Conservation (phyloP, 2,113 vertebrate species). For the Chamaetylas fuelleborni region DNA sequence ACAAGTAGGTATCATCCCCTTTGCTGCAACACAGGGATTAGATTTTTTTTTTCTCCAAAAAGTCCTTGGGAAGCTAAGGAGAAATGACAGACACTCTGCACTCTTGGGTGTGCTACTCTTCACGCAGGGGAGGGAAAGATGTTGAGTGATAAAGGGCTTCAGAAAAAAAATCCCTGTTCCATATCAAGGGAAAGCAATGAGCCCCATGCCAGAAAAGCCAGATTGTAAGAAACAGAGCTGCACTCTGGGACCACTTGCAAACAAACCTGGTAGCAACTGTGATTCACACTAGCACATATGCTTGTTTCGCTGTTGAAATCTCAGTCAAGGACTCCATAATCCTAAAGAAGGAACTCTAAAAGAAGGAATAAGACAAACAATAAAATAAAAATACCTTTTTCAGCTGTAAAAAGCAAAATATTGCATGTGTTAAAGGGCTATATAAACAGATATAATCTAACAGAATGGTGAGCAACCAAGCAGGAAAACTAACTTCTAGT, state of each 20-base stretch:
- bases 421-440: not conserved
- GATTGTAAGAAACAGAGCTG: constrained; percentile 52
- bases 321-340: constrained; percentile 28
- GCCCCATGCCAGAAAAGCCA: constrained; percentile 49
- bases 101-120: not conserved
- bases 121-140: not conserved
- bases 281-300: constrained; percentile 42
- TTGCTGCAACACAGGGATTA: not conserved
- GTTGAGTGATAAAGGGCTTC: constrained; percentile 21
- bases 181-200: constrained; percentile 24
- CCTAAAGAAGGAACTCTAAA: not conserved
- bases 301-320: constrained; percentile 41
- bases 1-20: not conserved
- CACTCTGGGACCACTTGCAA: constrained; percentile 53
- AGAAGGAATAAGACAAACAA: not conserved
- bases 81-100: constrained; percentile 4
- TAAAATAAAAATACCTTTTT: not conserved
- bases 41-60: not conserved
- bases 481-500: not conserved
- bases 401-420: not conserved
- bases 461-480: not conserved
- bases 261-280: constrained; percentile 36
- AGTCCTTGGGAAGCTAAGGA: constrained; percentile 14
- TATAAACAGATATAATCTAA: not conserved
- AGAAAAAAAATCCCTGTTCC: constrained; percentile 12